These are phyloP conservation scores for Aethes cnicana DNA, from an alignment of 2,888 invertebrate species.

Conservation along the genomic window DNA sequence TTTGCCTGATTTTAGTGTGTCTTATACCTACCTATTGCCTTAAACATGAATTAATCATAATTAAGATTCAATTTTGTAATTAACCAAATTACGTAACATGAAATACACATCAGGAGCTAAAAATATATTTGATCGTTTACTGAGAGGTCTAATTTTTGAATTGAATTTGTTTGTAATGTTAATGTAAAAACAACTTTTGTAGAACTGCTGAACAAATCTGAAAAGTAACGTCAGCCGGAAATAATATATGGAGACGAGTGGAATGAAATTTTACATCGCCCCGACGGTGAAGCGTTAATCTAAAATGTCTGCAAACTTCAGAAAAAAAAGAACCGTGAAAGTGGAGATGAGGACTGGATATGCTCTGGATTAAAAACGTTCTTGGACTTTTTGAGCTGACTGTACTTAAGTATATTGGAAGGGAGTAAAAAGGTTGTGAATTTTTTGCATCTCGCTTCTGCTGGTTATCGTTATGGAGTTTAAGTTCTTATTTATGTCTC, in stretches of 20 bases:
- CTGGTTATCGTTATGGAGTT: not conserved
- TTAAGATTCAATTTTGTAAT: too few relatives aligned
- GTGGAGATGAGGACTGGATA: constrained; percentile 22
- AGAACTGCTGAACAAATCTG: not conserved
- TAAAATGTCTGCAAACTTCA: constrained; percentile 30
- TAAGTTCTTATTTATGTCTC: not conserved
- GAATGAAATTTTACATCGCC: constrained; percentile 27
- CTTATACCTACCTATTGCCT: too few relatives aligned
- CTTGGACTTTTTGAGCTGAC: constrained; percentile 19
- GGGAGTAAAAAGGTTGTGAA: not conserved
- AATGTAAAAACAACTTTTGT: not conserved
- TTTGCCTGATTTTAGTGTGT: too few relatives aligned
- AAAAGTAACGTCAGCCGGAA: constrained; percentile 28
- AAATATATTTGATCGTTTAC: too few relatives aligned
- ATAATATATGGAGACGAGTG: constrained; percentile 30
- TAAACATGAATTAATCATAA: too few relatives aligned
- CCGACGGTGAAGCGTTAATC: constrained; percentile 25
- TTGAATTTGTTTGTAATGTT: not conserved
- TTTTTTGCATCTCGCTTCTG: not conserved
- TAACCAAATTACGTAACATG: too few relatives aligned
- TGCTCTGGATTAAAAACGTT: constrained; percentile 26
- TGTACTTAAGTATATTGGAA: constrained; percentile 30
- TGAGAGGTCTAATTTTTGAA: too few relatives aligned
- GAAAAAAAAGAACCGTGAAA: constrained; percentile 13
- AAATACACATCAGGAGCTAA: too few relatives aligned